Percentiles rank a stretch among this genome's conserved stretches.
phyloP scores from a whole-genome alignment of 64 coral and sea anemone species.

The Actinia equina region DNA sequence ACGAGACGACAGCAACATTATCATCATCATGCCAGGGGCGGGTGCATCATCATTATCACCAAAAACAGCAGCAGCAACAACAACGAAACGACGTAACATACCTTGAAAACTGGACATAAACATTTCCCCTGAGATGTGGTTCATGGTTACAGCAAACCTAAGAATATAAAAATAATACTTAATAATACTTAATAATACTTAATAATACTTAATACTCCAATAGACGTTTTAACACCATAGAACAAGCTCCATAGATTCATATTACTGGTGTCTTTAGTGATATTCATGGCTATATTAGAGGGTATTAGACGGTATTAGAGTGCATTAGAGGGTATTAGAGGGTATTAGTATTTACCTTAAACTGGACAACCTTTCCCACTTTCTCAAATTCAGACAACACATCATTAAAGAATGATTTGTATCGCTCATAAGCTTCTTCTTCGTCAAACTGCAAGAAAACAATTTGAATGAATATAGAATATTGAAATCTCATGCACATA shows the following conservation, averaged over 20 bases:
- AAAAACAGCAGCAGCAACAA: no score
- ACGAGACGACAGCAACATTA: no score
- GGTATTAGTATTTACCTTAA: constrained; percentile 55
- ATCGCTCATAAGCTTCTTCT: constrained; percentile 77
- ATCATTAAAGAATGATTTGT: constrained; percentile 88
- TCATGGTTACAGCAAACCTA: constrained; percentile 98
- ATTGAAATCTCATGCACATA: no score
- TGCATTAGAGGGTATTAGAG: no score
- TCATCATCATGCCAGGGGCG: no score
- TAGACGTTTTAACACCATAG: no score
- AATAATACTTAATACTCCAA: neutral
- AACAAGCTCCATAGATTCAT: no score
- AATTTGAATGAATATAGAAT: neutral
- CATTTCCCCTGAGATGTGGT: constrained; percentile 91
- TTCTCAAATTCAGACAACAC: constrained; percentile 86
- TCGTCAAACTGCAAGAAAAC: constrained; percentile 76
- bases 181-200: no score
- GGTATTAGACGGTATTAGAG: no score
- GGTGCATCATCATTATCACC: no score
- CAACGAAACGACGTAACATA: neutral
- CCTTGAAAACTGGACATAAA: constrained; percentile 91
- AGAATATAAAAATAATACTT: neutral
- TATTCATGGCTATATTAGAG: no score
- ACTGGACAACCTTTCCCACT: constrained; percentile 77
- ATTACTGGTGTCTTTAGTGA: no score